Evolutionary conservation across 2,888 invertebrate species (phyloP), one percentile per base, ranked within the genome.

Genomic region (Agapetus fuscipes): DNA sequence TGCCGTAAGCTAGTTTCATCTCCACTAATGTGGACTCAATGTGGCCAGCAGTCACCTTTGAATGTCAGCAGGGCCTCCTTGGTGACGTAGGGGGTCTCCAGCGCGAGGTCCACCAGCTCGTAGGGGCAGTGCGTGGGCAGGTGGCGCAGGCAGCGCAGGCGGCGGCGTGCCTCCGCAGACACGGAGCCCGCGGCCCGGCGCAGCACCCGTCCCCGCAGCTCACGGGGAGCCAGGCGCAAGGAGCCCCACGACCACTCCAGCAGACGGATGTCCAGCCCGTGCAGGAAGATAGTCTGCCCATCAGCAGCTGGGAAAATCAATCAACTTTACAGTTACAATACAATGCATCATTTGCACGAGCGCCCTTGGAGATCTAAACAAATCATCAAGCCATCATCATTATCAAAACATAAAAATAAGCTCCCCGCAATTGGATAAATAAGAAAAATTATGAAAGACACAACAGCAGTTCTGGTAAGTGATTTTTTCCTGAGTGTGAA

Each of bases 251-350:
- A 82, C 40, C 80, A 77, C 54, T 87, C 84, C 52, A 97, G 61
- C 77, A 95, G 86, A 43, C 85, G 83, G 6, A 88, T 83, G 60
- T 96, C 96, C 52, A 96, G 62, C 10, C 88, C 83, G 61, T 94
- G 87, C 45, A 96, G 66, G 61, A 88, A 97, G 37, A 95, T 78
- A 58, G 91, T 87, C 60, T 94, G 94, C 0, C 95, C 95, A 60
- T 93, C 91, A 29, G 76, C 74, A 49, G 90, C 91, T 86, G 61
- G 50, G 64, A 67, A 60, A 46, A 57, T 58, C 50, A 36, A 17
- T 9, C 7, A 16, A 11, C 13, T 12, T n/a, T 9, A n/a, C n/a
- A n/a, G n/a, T n/a, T n/a, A n/a, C n/a, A n/a, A 13, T 27, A 13
- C 28, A 27, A 27, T 27, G 28, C 13, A 12, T 3, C 32, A 14